phyloP scores from a whole-genome alignment of 2,888 invertebrate genomes.

The Drymonia ruficornis region DNA sequence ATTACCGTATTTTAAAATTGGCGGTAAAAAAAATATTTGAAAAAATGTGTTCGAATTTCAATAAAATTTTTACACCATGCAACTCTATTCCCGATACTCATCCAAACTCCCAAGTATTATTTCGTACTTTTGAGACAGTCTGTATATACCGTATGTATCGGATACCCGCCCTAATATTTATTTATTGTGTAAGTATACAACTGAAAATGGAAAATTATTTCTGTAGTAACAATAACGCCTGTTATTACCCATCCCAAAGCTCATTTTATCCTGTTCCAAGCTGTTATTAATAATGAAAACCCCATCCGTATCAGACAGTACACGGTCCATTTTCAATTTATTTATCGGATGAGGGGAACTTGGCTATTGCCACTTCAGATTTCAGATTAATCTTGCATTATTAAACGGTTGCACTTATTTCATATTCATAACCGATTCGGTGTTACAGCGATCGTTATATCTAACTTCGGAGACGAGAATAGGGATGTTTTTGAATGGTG shows the following conservation, averaged over 20 bases:
- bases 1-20: too few relatives aligned
- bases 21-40: too few relatives aligned
- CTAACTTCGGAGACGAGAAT: slow-evolving; percentile 6
- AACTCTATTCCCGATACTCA: too few relatives aligned
- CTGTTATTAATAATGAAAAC: slow-evolving; percentile 1
- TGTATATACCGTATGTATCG: too few relatives aligned
- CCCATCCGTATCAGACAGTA: not conserved
- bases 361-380: slow-evolving; percentile 25
- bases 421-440: slow-evolving; percentile 16
- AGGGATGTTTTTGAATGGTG: too few relatives aligned
- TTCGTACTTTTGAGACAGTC: too few relatives aligned
- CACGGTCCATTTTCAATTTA: slow-evolving; percentile 19
- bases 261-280: not conserved
- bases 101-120: too few relatives aligned
- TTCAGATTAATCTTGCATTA: slow-evolving; percentile 42
- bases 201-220: too few relatives aligned
- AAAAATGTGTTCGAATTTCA: too few relatives aligned
- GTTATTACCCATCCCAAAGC: not conserved
- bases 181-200: too few relatives aligned
- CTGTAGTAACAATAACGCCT: not conserved
- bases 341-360: slow-evolving; percentile 30
- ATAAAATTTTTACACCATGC: too few relatives aligned
- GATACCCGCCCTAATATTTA: too few relatives aligned
- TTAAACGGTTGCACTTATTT: slow-evolving; percentile 34
- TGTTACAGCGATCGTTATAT: slow-evolving; percentile 1